phyloP scores from a whole-genome alignment of 2,797 vertebrate species.

The Coluber constrictor region DNA sequence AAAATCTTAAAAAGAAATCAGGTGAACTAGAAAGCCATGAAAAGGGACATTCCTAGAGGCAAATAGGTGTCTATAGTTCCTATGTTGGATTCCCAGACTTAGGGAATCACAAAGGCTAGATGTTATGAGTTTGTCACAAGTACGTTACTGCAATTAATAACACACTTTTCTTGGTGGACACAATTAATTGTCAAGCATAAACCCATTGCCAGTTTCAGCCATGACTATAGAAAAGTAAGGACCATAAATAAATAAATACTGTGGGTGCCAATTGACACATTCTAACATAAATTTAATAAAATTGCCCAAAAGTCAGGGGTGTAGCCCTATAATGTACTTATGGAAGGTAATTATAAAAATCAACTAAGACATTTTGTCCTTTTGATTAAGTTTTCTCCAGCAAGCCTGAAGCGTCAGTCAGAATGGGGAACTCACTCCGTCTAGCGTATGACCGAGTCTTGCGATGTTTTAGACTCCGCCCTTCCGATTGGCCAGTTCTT shows the following conservation, averaged over 20 bases:
- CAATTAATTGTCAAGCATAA: background rate
- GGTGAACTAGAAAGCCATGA: background rate
- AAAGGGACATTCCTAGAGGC: background rate
- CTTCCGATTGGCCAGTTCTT: too few species aligned
- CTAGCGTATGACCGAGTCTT: too few species aligned
- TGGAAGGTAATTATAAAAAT: background rate
- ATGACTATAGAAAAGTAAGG: background rate
- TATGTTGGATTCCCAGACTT: background rate
- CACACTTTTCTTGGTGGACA: background rate
- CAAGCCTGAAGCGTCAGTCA: too few species aligned
- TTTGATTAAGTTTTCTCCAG: background rate
- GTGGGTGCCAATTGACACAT: background rate
- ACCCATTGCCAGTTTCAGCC: background rate
- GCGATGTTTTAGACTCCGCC: too few species aligned
- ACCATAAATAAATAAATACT: background rate
- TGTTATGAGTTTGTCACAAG: background rate
- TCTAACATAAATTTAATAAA: background rate
- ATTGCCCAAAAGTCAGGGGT: background rate
- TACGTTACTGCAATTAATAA: background rate
- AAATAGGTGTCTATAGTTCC: background rate
- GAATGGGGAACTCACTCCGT: too few species aligned
- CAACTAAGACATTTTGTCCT: background rate
- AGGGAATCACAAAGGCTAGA: background rate
- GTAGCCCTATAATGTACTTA: background rate
- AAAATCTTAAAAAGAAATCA: background rate